Base-by-base conservation (phyloP, 2,113 vertebrate genomes). In the Dermatemys mawii region DNA sequence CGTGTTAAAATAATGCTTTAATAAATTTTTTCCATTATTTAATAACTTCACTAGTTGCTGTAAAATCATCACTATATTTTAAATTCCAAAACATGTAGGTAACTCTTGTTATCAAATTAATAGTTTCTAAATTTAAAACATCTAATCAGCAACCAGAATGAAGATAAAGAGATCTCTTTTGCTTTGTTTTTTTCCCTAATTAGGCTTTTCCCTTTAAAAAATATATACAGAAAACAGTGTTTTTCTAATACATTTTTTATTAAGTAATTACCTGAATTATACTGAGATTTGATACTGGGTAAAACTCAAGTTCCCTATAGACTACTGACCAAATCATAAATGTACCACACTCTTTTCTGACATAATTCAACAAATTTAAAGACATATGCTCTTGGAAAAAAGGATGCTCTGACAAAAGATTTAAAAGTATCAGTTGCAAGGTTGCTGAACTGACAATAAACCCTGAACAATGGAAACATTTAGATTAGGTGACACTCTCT, bases 71-170 rank as follows among this genome's bases (percentile, higher is more conserved):
- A 91, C 24, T 49, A 81, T 46, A 8, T 86, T 84, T 90, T 81
- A 41, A 41, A 94, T 93, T 93, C 32, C 53, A 76, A 90, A 90
- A 57, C 54, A 84, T 79, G 76, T 53, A 89, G 86, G 55, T 90
- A 81, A 96, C 86, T 26, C 81, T 83, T 9, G 67, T 90, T 92
- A 50, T 80, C 90, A 87, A 82, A 83, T 46, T 78, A 91, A 86
- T 86, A 75, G 22, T 44, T 2, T 57, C 75, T 50, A 78, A 11
- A 82, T 82, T 85, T 55, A 84, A 76, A 4, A 87, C 44, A 54
- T 80, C 89, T 86, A 82, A 9, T 76, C 78, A 4, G 11, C 41
- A 63, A 14, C 70, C n/a, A 51, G 48, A 35, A 70, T 5, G 16
- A 84, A 67, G 4, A 5, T 88, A 0, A 85, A 87, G 12, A 13